Evolutionary conservation across 2,797 vertebrate species (phyloP), one percentile per base, ranked within the genome.

Genomic region (Ficedula albicollis): DNA sequence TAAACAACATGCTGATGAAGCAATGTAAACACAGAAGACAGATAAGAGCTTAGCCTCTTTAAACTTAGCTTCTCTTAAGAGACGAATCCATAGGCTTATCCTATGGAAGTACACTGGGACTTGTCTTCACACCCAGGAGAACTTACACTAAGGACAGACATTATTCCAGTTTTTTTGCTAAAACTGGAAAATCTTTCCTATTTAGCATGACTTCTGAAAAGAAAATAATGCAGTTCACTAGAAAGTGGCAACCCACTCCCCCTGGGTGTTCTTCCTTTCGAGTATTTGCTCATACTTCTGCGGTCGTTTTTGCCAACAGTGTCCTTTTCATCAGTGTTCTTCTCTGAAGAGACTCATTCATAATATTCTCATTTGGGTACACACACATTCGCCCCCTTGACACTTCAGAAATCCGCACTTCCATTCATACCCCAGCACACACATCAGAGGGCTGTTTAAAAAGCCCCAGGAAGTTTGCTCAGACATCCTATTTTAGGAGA

Each of bases 281-380:
- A 84, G 84, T 95, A 79, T 95, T 93, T 68, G 26, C 69, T 92
- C 87, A 60, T 92, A 95, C n/a, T 84, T 93, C 92, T 92, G 92
- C 56, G 96, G 97, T 87, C 6, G 4, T 52, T 89, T 69, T 70
- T 70, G 87, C 86, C 60, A 96, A 95, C 89, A 92, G 90, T 96
- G 84, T 95, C 90, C 63, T 82, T 97, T 96, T 95, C 93, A 91
- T 75, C 72, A 85, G 73, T 84, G 88, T 87, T 96, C 26, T 29
- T 89, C 88, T 91, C 95, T 97, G 95, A 97, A 97, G 94, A 96
- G 95, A 84, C 93, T 96, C 87, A 97, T 97, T 97, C 97, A 97
- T 96, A 96, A 93, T 96, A 49, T 77, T 80, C 88, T 73, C 70
- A 67, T 91, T 91, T 93, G 91, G 89, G 60, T 89, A 89, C 46